Evolutionary conservation across 1,140 invertebrate species (phyloP), one percentile per base, ranked within the genome.

Genomic region (Euschistus heros): DNA sequence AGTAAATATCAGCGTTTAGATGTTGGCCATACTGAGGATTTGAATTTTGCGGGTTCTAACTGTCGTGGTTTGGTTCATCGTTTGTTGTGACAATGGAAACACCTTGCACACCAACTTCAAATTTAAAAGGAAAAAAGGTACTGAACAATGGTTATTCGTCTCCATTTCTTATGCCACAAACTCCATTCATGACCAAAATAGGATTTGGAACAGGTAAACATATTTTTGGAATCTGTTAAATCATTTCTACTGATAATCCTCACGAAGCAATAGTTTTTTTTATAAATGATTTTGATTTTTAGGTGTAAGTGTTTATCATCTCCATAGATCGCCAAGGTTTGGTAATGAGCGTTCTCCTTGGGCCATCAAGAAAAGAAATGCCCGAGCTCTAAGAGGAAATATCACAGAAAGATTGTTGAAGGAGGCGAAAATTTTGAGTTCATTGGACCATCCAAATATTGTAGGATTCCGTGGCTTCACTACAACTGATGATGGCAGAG

Each of bases 361-460:
- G 90, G 90, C 88, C 5, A 77, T 92, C 1, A 92, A 92, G 71
- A 86, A 85, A 76, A 68, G 86, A 2, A 83, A 80, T 66, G 72
- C 78, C 62, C 75, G 76, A 54, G 47, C 72, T 30, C 63, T 67
- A 59, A 64, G 65, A 59, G 55, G 72, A 10, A 68, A 72, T 63
- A 80, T 78, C 62, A 75, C 77, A 55, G 72, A 81, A 33, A 77
- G 88, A 3, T 77, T 93, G 24, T 75, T 80, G 66, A 74, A 79
- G 0, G 91, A 93, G 76, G 89, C 88, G 0, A 78, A 84, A 18
- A 74, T 89, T 62, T 74, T 88, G 20, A 81, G 82, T 65, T 78
- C 81, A 63, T 77, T 93, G 46, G 82, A 83, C 26, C 91, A 92
- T 78, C 88, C 87, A 1, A 91, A 92, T 71, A 88, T 93, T 57